Percentiles rank a stretch among this genome's conserved stretches.
Conservation (phyloP, 1,140 invertebrate species). For the Pseudobourletiella spinata region DNA sequence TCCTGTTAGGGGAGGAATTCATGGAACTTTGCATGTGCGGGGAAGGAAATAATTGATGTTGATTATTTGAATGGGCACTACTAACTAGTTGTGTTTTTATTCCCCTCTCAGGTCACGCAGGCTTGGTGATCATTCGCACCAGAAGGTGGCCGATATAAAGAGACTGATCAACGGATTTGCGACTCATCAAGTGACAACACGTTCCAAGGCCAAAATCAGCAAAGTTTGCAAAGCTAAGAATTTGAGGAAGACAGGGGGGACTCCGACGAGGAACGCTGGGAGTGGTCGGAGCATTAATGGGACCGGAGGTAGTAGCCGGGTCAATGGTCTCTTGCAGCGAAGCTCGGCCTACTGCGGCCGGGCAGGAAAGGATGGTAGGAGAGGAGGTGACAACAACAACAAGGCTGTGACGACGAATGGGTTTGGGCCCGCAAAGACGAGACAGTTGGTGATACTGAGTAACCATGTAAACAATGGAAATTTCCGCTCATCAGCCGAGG, state of each 20-base stretch:
- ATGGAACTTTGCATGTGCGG: too few relatives aligned
- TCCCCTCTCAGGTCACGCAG: conserved; percentile 20
- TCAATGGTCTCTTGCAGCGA: background rate
- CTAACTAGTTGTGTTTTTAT: background rate
- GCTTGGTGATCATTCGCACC: conserved; percentile 17
- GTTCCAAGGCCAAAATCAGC: conserved; percentile 21
- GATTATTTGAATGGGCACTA: too few relatives aligned
- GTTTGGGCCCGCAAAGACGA: background rate
- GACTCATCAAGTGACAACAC: conserved; percentile 23
- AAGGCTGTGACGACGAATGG: background rate
- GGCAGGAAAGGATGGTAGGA: background rate
- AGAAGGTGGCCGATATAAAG: conserved; percentile 7
- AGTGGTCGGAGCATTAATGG: background rate
- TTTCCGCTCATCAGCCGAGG: background rate
- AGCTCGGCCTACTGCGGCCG: background rate
- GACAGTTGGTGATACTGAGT: background rate
- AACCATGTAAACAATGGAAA: background rate
- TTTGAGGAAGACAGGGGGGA: too few relatives aligned
- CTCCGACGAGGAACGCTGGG: too few relatives aligned
- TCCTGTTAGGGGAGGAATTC: too few relatives aligned
- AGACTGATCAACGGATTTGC: conserved; percentile 27
- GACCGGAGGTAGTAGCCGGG: background rate
- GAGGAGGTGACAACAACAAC: background rate
- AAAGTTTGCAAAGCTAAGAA: conserved; percentile 1
- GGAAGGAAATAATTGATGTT: too few relatives aligned